Conservation (phyloP, 1,140 invertebrate genomes). For the Polyergus mexicanus region DNA sequence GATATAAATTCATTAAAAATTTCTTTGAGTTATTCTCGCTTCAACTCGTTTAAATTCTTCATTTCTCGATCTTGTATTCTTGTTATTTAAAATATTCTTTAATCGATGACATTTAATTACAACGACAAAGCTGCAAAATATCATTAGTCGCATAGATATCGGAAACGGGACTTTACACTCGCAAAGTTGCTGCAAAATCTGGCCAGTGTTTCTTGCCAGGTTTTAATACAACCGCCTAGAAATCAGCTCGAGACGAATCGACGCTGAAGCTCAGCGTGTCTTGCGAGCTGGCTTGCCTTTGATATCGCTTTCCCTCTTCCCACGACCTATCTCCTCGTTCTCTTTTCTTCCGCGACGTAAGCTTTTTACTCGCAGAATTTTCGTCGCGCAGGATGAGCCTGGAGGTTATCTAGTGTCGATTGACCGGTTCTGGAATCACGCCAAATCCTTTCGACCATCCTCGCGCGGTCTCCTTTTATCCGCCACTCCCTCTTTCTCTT, state of each 20-base stretch:
- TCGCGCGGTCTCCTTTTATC: slow-evolving; percentile 52
- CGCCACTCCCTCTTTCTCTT: slow-evolving; percentile 32
- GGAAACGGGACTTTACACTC: slow-evolving; percentile 20
- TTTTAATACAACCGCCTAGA: slow-evolving; percentile 43
- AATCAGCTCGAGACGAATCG: slow-evolving; percentile 44
- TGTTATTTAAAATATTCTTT: not conserved
- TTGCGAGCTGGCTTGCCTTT: slow-evolving; percentile 49
- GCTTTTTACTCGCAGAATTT: slow-evolving; percentile 62
- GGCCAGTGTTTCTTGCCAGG: slow-evolving; percentile 2
- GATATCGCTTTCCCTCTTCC: slow-evolving; percentile 21
- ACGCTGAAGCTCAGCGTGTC: slow-evolving; percentile 38
- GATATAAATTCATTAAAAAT: not conserved
- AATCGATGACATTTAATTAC: not conserved
- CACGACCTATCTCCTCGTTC: not conserved
- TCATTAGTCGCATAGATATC: not conserved
- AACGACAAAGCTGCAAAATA: not conserved
- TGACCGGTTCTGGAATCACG: slow-evolving; percentile 75
- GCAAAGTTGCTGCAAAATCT: slow-evolving; percentile 6
- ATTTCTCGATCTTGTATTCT: not conserved
- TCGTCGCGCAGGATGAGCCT: slow-evolving; percentile 58
- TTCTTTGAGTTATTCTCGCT: not conserved
- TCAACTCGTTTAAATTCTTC: not conserved
- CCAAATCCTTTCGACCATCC: slow-evolving; percentile 73
- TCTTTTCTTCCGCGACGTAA: slow-evolving; percentile 43
- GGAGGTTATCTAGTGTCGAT: slow-evolving; percentile 77